These are phyloP conservation scores for Diarsia brunnea DNA, from an alignment of 2,888 invertebrate species.

Conservation along the genomic window DNA sequence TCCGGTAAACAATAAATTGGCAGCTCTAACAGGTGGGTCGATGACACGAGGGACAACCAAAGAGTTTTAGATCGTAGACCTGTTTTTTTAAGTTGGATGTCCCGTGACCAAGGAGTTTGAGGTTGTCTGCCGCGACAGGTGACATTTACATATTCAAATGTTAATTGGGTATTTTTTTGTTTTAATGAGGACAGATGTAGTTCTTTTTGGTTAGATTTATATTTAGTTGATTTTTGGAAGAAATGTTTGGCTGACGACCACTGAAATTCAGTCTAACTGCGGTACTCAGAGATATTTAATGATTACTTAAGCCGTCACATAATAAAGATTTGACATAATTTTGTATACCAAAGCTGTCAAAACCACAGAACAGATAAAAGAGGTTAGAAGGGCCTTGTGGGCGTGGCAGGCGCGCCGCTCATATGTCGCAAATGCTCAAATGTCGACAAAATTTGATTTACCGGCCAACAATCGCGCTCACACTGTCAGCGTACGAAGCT, in stretches of 20 bases:
- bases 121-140: conserved; percentile 8
- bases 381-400: too few relatives aligned
- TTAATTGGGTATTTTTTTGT: conserved; percentile 1
- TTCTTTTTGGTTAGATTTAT: not conserved
- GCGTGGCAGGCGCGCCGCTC: too few relatives aligned
- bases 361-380: too few relatives aligned
- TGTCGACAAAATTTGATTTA: too few relatives aligned
- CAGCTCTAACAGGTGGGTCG: conserved; percentile 60
- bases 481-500: too few relatives aligned
- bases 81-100: not conserved
- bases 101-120: conserved; percentile 27
- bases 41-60: conserved; percentile 53
- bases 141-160: not conserved
- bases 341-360: too few relatives aligned
- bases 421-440: too few relatives aligned
- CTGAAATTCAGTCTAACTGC: not conserved
- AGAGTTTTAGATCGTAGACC: conserved; percentile 25
- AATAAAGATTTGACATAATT: too few relatives aligned
- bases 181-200: not conserved
- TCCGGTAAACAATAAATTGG: conserved; percentile 65
- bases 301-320: too few relatives aligned
- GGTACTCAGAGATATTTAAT: too few relatives aligned
- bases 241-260: not conserved
- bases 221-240: not conserved
- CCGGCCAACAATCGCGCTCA: too few relatives aligned